Evolutionary conservation across 2,113 vertebrate genomes (phyloP), one percentile per base, ranked within the genome.

Genomic region (Aldabrachelys gigantea): DNA sequence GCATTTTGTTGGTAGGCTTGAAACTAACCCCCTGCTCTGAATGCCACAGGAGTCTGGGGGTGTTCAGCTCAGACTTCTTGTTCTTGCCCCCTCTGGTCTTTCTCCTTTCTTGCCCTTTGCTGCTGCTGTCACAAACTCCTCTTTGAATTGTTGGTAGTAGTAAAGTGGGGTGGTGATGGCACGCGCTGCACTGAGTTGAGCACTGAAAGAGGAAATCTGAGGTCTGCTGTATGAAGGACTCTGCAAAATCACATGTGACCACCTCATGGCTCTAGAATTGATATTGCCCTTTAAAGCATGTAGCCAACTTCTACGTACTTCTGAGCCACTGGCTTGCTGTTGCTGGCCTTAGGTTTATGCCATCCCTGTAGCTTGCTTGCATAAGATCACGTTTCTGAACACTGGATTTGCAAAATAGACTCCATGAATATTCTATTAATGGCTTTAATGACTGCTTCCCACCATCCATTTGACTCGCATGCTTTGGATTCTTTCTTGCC

Each of bases 31-130:
- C 24, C 41, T 47, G 22, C 75, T 78, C 24, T 78, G 41, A 78
- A 72, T 72, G 65, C n/a, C 17, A 17, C 35, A 0, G 1, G 24
- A 10, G 81, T 13, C 56, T 56, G 0, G 53, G n/a, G n/a, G 6
- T 29, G 3, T 11, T 38, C 59, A 5, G 57, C 80, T 52, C 17
- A 24, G 1, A 0, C 0, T 0, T 5, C 3, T 57, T 1, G 0
- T 0, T 25, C 13, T 21, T 57, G 56, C 38, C 78, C 29, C 19
- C 0, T 54, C 19, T 65, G 47, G 3, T 79, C 17, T n/a, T 24
- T 27, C 4, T 1, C 53, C 56, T 62, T 54, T 54, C 21, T n/a
- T 69, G 31, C 16, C 50, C 38, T 1, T 17, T 62, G 17, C 10
- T 87, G 31, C 31, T 80, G 57, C 38, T 76, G 41, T 13, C 25